Conservation (phyloP, 2,888 invertebrate species). For the Cyclophora punctaria region DNA sequence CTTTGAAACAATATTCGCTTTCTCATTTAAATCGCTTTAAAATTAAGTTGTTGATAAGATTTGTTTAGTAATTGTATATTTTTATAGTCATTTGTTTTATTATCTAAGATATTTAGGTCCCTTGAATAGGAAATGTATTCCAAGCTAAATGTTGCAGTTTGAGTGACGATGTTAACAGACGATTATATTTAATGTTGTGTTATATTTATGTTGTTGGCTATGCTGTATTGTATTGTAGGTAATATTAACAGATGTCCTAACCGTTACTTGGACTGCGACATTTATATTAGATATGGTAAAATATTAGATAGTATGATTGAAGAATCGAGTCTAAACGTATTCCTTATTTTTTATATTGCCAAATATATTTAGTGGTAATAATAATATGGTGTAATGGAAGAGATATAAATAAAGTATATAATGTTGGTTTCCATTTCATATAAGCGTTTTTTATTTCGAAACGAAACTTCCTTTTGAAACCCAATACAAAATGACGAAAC, state of each 20-base stretch:
- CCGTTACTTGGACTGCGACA: no score
- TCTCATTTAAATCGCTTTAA: neutral
- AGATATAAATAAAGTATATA: slow-evolving; percentile 61
- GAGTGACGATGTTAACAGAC: no score
- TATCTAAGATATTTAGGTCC: slow-evolving; percentile 10
- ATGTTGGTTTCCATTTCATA: slow-evolving; percentile 59
- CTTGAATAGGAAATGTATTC: neutral
- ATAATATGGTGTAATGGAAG: slow-evolving; percentile 61
- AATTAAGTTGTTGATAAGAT: slow-evolving; percentile 14
- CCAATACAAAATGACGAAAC: no score
- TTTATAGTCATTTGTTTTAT: slow-evolving; percentile 56
- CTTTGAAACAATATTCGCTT: neutral
- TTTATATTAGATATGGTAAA: slow-evolving; percentile 24
- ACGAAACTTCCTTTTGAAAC: no score
- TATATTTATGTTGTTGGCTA: neutral
- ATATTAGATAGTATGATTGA: slow-evolving; percentile 58
- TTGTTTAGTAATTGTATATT: slow-evolving; percentile 50
- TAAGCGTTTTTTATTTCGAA: slow-evolving; percentile 11
- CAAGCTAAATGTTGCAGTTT: no score
- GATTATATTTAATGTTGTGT: no score
- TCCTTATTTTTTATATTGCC: slow-evolving; percentile 73
- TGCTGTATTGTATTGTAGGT: neutral
- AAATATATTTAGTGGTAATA: slow-evolving; percentile 71
- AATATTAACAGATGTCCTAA: neutral
- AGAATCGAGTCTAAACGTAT: slow-evolving; percentile 64